phyloP scores from a whole-genome alignment of 2,888 invertebrate genomes.

The Eupithecia subumbrata region DNA sequence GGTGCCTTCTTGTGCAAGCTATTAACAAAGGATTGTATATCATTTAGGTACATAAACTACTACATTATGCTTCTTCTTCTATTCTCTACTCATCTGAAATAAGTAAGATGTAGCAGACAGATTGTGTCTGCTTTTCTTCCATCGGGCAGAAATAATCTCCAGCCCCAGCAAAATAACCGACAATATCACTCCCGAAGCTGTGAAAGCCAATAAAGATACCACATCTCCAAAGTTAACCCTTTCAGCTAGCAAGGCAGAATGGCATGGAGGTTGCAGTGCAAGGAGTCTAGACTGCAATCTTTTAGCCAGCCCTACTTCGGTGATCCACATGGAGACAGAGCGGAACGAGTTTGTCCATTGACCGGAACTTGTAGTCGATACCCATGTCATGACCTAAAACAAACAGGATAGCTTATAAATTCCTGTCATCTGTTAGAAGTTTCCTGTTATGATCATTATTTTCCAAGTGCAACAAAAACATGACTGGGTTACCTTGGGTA shows the following conservation, averaged over 20 bases:
- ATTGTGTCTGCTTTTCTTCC: constrained; percentile 31
- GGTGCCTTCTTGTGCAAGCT: background rate
- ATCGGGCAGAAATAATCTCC: constrained; percentile 58
- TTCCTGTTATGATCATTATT: background rate
- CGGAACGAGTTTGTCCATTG: constrained; percentile 63
- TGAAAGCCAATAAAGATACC: constrained; percentile 56
- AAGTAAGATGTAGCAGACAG: background rate
- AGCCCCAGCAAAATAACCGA: constrained; percentile 59
- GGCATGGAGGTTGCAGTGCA: constrained; percentile 63
- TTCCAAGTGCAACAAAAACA: background rate
- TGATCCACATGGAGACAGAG: constrained; percentile 60
- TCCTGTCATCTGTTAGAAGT: background rate
- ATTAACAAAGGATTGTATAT: background rate
- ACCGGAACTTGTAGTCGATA: constrained; percentile 58
- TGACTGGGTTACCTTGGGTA: constrained; percentile 61
- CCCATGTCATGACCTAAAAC: constrained; percentile 59
- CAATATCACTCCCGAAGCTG: constrained; percentile 53
- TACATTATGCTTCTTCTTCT: background rate
- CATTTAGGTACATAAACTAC: background rate
- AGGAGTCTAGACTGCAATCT: constrained; percentile 56
- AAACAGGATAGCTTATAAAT: constrained; percentile 3
- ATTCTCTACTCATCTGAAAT: background rate
- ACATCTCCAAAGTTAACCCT: constrained; percentile 69
- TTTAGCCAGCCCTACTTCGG: constrained; percentile 63
- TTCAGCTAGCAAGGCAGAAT: constrained; percentile 68